Evolutionary conservation across 2,797 vertebrate genomes (phyloP), one percentile per base, ranked within the genome.

Genomic region (Periparus ater): DNA sequence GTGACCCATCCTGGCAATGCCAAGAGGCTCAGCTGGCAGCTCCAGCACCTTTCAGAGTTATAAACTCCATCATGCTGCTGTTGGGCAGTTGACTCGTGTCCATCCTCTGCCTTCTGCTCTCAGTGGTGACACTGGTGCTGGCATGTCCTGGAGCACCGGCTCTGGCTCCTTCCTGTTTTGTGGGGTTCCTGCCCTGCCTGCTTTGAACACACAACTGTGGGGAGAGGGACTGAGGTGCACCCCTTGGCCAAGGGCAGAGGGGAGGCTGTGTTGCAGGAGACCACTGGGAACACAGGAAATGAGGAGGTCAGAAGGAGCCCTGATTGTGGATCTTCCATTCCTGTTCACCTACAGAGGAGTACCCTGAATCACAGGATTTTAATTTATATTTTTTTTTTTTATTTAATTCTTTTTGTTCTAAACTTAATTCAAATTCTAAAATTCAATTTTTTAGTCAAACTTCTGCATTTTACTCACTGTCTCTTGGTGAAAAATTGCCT

Each of bases 81-180:
- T 36, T 63, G 22, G 11, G 7, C 15, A 13, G 2, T 2, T 42
- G 53, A 5, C 38, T 13, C 0, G 0, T 22, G 18, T 23, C 0
- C 2, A 20, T 9, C 30, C 9, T 29, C 19, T 61, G 29, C 25
- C 45, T 65, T 17, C 76, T 47, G 66, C 73, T 30, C 22, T 25
- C 44, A 30, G 19, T 11, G 48, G 13, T 26, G 67, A 10, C 34
- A 2, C 1, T 55, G 62, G 58, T 58, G 40, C 23, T 1, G 17
- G 51, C 32, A 7, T 61, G 13, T 5, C 22, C 12, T 5, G 30
- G 51, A 40, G 47, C 34, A 7, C 18, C 54, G 44, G 6, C 36
- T 78, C 12, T 22, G n/a, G 3, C 8, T n/a, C 11, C 0, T 9
- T 55, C 30, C 40, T 68, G 14, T 10, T 67, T 25, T 21, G 3